These are phyloP conservation scores for Drosophila fulvimacula DNA, from an alignment of 2,888 invertebrate genomes.

Conservation along the genomic window DNA sequence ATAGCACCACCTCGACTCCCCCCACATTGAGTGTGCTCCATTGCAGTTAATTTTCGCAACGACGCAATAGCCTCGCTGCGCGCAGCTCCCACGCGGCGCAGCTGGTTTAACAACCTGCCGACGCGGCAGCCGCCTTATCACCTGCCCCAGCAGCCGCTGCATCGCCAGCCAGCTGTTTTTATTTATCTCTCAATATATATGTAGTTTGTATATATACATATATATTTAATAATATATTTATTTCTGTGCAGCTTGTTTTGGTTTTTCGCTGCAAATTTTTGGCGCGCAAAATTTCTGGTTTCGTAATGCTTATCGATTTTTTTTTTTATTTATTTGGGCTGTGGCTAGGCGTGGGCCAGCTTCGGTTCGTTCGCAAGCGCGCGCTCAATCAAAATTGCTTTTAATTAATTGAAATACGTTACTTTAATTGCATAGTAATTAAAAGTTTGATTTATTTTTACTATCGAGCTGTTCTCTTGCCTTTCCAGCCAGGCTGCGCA, in stretches of 20 bases:
- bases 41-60: slow-evolving; percentile 78
- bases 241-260: slow-evolving; percentile 44
- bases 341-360: slow-evolving; percentile 42
- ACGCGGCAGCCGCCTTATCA: slow-evolving; percentile 55
- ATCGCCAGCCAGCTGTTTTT: slow-evolving; percentile 50
- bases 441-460: slow-evolving; percentile 75
- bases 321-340: slow-evolving; percentile 16
- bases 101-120: slow-evolving; percentile 73
- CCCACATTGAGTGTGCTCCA: slow-evolving; percentile 9
- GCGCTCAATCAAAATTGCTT: slow-evolving; percentile 60
- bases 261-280: slow-evolving; percentile 41
- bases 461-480: background rate
- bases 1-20: background rate
- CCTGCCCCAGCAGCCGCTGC: slow-evolving; percentile 41
- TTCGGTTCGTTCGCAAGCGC: background rate
- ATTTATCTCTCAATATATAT: slow-evolving; percentile 12
- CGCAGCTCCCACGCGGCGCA: slow-evolving; percentile 66
- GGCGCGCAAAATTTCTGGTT: slow-evolving; percentile 59
- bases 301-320: slow-evolving; percentile 51
- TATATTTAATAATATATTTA: slow-evolving; percentile 46
- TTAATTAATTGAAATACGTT: slow-evolving; percentile 82
- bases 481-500: slow-evolving; percentile 14
- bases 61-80: slow-evolving; percentile 70
- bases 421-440: slow-evolving; percentile 76
- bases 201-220: background rate